Conservation (phyloP, 2,888 invertebrate genomes). For the Orthosia incerta region DNA sequence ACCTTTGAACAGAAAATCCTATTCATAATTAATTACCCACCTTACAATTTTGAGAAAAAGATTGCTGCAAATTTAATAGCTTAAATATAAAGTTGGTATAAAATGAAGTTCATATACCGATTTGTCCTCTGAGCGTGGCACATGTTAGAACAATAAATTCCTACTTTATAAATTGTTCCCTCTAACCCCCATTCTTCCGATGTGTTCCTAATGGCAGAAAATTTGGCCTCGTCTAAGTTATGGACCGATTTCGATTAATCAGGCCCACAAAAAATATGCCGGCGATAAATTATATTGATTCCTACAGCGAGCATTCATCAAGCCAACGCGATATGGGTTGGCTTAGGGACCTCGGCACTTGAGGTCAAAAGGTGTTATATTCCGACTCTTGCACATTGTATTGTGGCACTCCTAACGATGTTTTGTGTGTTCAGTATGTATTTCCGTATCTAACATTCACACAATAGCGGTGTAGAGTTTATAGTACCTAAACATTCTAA, state of each 20-base stretch:
- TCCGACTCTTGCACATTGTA: slow-evolving; percentile 39
- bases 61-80: slow-evolving; percentile 1
- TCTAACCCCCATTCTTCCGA: slow-evolving; percentile 43
- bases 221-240: slow-evolving; percentile 48
- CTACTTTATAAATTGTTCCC: slow-evolving; percentile 30
- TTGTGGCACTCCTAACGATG: slow-evolving; percentile 23
- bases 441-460: slow-evolving; percentile 34
- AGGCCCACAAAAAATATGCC: slow-evolving; percentile 57
- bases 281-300: slow-evolving; percentile 55
- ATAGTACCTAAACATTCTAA: slow-evolving; percentile 8
- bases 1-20: slow-evolving; percentile 7
- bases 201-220: slow-evolving; percentile 42
- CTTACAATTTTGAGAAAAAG: background rate
- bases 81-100: background rate
- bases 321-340: slow-evolving; percentile 59
- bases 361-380: slow-evolving; percentile 54
- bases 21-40: slow-evolving; percentile 20
- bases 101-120: slow-evolving; percentile 12
- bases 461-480: slow-evolving; percentile 20
- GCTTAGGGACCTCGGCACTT: slow-evolving; percentile 59
- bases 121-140: background rate
- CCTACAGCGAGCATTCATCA: slow-evolving; percentile 51
- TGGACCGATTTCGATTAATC: slow-evolving; percentile 53
- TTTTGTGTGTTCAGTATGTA: slow-evolving; percentile 26
- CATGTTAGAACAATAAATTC: slow-evolving; percentile 35